These are phyloP conservation scores for Drosophila truncata DNA, from an alignment of 1,140 invertebrate species.

Conservation along the genomic window DNA sequence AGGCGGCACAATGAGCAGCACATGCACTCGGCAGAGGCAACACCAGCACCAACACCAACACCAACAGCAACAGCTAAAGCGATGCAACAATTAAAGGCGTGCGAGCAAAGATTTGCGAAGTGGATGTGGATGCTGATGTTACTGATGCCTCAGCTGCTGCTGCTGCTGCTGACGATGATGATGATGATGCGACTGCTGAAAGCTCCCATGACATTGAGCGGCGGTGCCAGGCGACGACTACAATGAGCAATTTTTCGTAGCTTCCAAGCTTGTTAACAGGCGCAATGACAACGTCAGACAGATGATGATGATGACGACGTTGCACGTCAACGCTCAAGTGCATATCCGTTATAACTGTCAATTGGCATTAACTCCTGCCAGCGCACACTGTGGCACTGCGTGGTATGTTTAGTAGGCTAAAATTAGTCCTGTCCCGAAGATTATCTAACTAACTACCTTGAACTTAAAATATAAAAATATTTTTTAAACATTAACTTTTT, in stretches of 20 bases:
- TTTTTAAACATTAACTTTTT: too few relatives aligned
- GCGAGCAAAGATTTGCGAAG: slow-evolving; percentile 57
- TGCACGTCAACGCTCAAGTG: slow-evolving; percentile 75
- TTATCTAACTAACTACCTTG: not conserved
- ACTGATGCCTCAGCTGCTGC: slow-evolving; percentile 17
- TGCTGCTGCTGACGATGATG: slow-evolving; percentile 19
- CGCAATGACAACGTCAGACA: slow-evolving; percentile 64
- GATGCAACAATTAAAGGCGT: slow-evolving; percentile 77
- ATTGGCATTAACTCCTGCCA: slow-evolving; percentile 54
- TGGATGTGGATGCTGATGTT: slow-evolving; percentile 43
- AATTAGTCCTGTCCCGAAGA: not conserved
- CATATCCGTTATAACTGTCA: slow-evolving; percentile 80
- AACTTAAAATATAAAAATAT: too few relatives aligned
- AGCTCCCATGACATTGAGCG: slow-evolving; percentile 80
- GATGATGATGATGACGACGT: slow-evolving; percentile 48
- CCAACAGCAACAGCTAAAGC: slow-evolving; percentile 43
- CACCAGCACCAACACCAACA: slow-evolving; percentile 14
- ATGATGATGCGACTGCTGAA: slow-evolving; percentile 33
- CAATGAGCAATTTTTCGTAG: slow-evolving; percentile 68
- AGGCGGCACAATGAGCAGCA: slow-evolving; percentile 63
- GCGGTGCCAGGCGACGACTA: slow-evolving; percentile 57
- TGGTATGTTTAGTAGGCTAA: not conserved
- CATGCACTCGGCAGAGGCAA: slow-evolving; percentile 73
- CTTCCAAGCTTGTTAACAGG: slow-evolving; percentile 65
- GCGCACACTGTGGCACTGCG: not conserved